Base-by-base conservation (phyloP, 1,140 invertebrate species). In the Apis dorsata region DNA sequence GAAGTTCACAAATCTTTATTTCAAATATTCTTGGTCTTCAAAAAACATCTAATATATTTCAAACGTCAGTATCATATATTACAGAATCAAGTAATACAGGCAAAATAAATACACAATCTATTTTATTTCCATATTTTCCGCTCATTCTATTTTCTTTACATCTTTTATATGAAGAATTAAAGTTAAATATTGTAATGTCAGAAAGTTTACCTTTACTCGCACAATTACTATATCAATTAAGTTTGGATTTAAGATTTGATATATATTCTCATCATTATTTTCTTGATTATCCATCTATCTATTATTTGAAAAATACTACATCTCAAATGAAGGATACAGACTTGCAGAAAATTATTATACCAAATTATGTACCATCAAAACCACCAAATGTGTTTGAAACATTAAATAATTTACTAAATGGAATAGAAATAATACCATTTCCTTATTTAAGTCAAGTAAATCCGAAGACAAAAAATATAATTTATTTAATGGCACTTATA, bases 161-260 rank as follows among this genome's bases (percentile, higher is more conserved):
- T 94, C 94, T 99, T 17, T 94, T 98, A 0, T 99, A 99, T 92
- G 98, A 99, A 95, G 98, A 99, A 90, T 94, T 98, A 2, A 99
- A 99, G 92, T 91, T 99, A 59, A 97, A 98, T 90, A 94, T 95
- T 2, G 93, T 97, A 3, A 94, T 97, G 83, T 95, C 95, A 34
- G 95, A 96, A 78, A 95, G 96, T 85, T 93, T 98, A 73, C 94
- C 95, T 68, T 94, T 96, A 0, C 90, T 99, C 34, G 97, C 96
- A 0, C 93, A 95, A 69, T 95, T 98, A 63, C 93, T 99, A 15
- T 96, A 96, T 90, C 97, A 98, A 90, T 92, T 99, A 70, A 95
- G 97, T 2, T 95, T 94, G 51, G 97, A 98, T 93, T 94, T 99
- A 72, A 95, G 95, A 74, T 94, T 98, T 51, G 92, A 95, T 1